phyloP scores from a whole-genome alignment of 2,113 vertebrate species.

The Cricetomys ansorgei region DNA sequence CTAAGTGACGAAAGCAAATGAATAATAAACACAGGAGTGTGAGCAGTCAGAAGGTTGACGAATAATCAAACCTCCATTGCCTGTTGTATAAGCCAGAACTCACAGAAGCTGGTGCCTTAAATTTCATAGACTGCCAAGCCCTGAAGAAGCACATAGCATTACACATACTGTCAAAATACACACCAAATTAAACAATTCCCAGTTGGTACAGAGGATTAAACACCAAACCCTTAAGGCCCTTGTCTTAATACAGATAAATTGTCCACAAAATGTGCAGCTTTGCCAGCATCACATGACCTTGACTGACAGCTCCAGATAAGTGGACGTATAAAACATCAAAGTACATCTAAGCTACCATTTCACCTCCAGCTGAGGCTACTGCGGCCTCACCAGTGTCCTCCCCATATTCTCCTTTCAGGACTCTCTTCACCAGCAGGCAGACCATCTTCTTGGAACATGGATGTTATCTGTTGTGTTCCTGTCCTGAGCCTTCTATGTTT shows the following conservation, averaged over 20 bases:
- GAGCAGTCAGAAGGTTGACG: not conserved
- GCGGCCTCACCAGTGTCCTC: not conserved
- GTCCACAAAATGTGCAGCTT: not conserved
- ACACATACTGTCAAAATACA: not conserved
- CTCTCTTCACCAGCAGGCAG: not conserved
- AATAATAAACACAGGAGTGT: not conserved
- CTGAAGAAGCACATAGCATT: not conserved
- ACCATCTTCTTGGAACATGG: not conserved
- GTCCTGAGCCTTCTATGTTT: not conserved
- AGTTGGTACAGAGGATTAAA: not conserved
- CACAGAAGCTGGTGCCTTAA: not conserved
- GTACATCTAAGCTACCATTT: not conserved
- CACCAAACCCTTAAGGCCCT: not conserved
- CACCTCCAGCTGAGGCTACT: not conserved
- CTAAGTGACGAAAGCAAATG: conserved; percentile 24
- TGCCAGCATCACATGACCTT: not conserved
- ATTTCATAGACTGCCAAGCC: not conserved
- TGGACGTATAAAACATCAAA: not conserved
- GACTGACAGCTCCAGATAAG: not conserved
- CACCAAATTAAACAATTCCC: not conserved
- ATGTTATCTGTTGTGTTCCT: not conserved
- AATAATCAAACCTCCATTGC: not conserved
- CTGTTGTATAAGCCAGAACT: conserved; percentile 35
- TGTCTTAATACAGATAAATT: conserved; percentile 2
- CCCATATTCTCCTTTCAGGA: not conserved